Base-by-base conservation (phyloP, 1,140 invertebrate genomes). In the Drosophila athabasca region DNA sequence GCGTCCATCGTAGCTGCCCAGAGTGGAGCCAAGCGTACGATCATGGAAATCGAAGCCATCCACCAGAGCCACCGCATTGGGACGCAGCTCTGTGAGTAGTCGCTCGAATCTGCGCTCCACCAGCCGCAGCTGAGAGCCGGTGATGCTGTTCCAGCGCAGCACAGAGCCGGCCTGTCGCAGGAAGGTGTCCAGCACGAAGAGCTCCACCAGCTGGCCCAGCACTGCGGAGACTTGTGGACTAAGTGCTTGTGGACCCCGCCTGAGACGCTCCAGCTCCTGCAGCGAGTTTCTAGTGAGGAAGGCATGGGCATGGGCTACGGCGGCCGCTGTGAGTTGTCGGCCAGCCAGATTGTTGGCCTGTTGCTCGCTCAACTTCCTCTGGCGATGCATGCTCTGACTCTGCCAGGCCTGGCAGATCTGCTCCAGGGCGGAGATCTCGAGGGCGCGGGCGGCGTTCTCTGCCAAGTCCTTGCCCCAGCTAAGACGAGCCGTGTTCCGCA, bases 1-100 rank as follows among this genome's bases (percentile, higher is more conserved):
- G 57, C 96, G 94, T 0, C 98, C 98, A 92, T 99, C 98, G 90
- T 95, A 97, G 6, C 96, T 94, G 6, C 98, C 98, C 4, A 99
- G 91, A 0, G 96, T 95, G 22, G 97, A 98, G 7, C 93, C 92
- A 2, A 99, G 91, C 48, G 97, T 94, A 75, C 95, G 94, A 90
- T 99, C 98, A 19, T 94, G 93, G 45, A 97, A 94, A 91, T 98
- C 97, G 84, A 98, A 99, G 5, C 96, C 95, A 91, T 99, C 98
- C 0, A 98, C 97, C 3, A 99, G 92, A 3, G 95, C 95, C 0
- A 99, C 95, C 2, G 96, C 97, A 92, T 99, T 97, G 7, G 96
- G 95, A 61, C 98, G 94, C 22, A 99, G 93, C 3, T 92, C 76
- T 1, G 85, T 77, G 44, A 99, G 91, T 22, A 97, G 90, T 19